Evolutionary conservation across 2,113 vertebrate genomes (phyloP), one percentile per base, ranked within the genome.

Genomic region (Sminthopsis crassicaudata): DNA sequence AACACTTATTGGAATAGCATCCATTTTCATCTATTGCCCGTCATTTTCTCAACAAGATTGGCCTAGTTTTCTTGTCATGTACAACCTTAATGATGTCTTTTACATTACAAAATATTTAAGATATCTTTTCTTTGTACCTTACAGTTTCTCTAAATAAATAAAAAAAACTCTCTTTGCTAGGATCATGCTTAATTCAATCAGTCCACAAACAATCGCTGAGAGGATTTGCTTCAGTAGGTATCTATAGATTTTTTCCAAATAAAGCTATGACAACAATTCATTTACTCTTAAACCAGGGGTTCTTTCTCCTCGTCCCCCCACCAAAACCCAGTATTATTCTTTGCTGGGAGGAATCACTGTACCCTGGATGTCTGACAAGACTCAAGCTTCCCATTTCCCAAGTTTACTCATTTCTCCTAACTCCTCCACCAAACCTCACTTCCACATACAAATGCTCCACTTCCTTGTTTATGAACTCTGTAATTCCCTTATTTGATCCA

Each of bases 111-210:
- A 84, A 42, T 84, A 84, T 84, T 42, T 84, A 84, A 23, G 36
- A 84, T 84, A 42, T 42, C n/a, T 42, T 84, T 84, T 84, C 19
- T 84, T 84, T 84, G n/a, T 23, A 84, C 42, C 3, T 84, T 84
- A 42, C 16, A 76, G n/a, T 42, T 97, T 97, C 97, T 97, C 96
- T 94, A 96, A 97, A 97, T 91, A 5, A 42, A 84, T 42, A 42
- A 42, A 84, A 84, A 42, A 19, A 22, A 89, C 94, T 97, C 96
- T 95, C 96, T 91, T 97, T 96, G 97, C 36, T 95, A 96, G 97
- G 97, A 95, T 96, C 96, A 94, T 91, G 95, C 95, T 96, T 97
- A 97, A 98, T 90, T 92, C 51, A 90, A 97, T 98, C 97, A 97
- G 96, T 92, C 95, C 24, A 24, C 96, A 97, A 98, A 96, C 55